phyloP scores from a whole-genome alignment of 2,113 vertebrate species.

The Silurus asotus region DNA sequence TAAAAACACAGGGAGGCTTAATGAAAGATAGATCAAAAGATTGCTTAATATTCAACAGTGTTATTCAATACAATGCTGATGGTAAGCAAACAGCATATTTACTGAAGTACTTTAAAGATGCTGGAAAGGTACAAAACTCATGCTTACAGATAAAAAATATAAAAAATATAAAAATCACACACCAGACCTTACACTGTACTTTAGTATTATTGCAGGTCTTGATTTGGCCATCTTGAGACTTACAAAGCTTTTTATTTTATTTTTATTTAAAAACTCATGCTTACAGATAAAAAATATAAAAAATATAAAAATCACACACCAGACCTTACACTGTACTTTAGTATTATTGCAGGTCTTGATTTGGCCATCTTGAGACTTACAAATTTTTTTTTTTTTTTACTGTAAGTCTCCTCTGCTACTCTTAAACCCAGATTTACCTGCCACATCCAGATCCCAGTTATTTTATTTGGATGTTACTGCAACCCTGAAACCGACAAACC shows the following conservation, averaged over 20 bases:
- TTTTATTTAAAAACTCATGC: no score
- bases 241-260: no score
- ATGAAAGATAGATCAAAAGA: constrained; percentile 74
- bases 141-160: neutral
- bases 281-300: no score
- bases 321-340: neutral
- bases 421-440: neutral
- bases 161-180: no score
- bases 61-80: constrained; percentile 69
- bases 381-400: neutral
- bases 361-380: neutral
- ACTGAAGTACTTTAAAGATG: constrained; percentile 57
- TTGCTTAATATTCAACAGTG: constrained; percentile 66
- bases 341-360: neutral
- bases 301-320: no score
- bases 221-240: neutral
- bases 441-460: neutral
- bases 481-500: neutral
- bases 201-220: neutral
- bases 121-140: constrained; percentile 54
- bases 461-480: neutral
- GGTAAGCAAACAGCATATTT: constrained; percentile 65
- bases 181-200: neutral
- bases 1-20: constrained; percentile 60
- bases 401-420: neutral